A percentile compares a stretch with the other conserved stretches of the same genome.
Evolutionary conservation across 1,140 invertebrate genomes (phyloP).

Genomic region (Drosophila watanabei): DNA sequence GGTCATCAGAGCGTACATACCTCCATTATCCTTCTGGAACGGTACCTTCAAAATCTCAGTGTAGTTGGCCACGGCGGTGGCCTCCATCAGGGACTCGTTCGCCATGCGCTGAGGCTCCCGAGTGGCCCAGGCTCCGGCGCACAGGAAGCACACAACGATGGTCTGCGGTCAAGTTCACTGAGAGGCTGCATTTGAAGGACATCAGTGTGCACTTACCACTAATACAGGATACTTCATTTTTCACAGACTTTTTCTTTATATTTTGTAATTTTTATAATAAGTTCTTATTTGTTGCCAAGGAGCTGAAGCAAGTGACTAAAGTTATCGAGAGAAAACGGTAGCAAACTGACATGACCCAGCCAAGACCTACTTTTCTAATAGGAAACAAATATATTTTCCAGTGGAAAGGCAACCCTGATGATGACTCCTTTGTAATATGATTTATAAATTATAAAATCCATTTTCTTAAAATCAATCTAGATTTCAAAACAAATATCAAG

Average conservation of each 20-base stretch:
- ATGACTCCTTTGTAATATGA: too few relatives aligned
- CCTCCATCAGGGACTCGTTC: neutral
- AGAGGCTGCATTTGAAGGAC: neutral
- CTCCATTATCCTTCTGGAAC: neutral
- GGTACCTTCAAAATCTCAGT: neutral
- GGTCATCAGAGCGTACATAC: neutral
- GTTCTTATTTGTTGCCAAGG: neutral
- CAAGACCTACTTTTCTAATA: neutral
- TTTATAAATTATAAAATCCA: too few relatives aligned
- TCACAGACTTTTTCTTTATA: neutral
- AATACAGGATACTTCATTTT: neutral
- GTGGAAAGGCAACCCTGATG: neutral
- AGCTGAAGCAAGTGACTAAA: neutral
- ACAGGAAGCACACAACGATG: neutral
- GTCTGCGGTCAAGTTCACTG: neutral
- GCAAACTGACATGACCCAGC: neutral
- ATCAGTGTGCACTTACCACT: neutral
- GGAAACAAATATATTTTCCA: neutral
- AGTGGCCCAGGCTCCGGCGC: neutral
- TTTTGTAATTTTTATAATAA: neutral
- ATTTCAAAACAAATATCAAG: neutral
- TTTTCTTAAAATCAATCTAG: too few relatives aligned
- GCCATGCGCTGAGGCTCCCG: too few relatives aligned
- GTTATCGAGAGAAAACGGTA: neutral
- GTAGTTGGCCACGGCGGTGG: neutral